Base-by-base conservation (phyloP, 2,888 invertebrate species). In the Tridacna crocea region DNA sequence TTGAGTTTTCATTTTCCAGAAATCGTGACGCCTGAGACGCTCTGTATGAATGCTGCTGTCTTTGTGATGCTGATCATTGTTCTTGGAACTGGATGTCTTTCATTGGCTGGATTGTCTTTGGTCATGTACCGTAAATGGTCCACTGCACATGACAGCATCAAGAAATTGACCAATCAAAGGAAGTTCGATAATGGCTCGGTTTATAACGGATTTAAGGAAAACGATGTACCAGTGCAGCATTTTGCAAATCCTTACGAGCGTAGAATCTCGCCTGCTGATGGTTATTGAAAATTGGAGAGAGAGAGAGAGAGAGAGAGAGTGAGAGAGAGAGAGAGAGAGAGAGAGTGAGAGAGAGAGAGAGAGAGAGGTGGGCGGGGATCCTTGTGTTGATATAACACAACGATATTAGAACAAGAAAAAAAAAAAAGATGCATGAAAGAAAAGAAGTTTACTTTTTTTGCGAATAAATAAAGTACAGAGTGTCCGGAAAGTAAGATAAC, bases 81-180 rank as follows among this genome's bases (percentile, higher is more conserved):
- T 46, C 75, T 86, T 36, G 46, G 73, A 2, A 26, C 72, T n/a
- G 78, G 60, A n/a, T 51, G 77, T 12, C n/a, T 75, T 11, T 61
- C 66, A n/a, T 78, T 78, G 46, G 78, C 61, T 12, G 36, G 46
- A 11, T 24, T 75, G 27, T 22, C 83, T 4, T 55, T 75, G n/a
- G 61, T 76, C 19, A 72, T 80, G 60, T 83, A 78, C 80, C 75
- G 80, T 80, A 83, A 83, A 75, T 83, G 80, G 80, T 60, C 48
- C 19, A 48, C 17, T 68, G 61, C 73, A 10, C 79, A 77, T 0
- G 27, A 65, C 6, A n/a, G 2, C 19, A n/a, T 36, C 2, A 24
- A 60, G 46, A 61, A 79, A n/a, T 26, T 63, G 12, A 63, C 26
- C 26, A 26, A 63, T 63, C 26, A 63, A 63, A 19, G 63, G 26